phyloP scores from a whole-genome alignment of 35 echinoderm and acorn worm genomes.

The Patiria miniata region DNA sequence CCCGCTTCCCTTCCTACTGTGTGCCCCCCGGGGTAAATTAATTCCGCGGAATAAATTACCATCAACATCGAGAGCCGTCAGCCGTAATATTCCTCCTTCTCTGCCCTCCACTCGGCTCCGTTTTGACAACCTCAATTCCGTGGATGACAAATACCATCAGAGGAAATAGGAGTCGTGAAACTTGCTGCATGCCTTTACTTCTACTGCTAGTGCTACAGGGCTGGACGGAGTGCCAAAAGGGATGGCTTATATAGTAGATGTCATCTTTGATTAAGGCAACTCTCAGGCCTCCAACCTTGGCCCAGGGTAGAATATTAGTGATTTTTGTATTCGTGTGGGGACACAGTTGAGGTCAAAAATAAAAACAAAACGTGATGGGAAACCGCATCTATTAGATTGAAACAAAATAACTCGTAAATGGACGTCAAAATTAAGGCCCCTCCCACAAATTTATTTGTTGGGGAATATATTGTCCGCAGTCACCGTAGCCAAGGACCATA shows the following conservation, averaged over 20 bases:
- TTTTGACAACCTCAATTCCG: conserved; percentile 31
- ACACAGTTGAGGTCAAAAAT: background rate
- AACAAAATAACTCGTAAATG: conserved; percentile 19
- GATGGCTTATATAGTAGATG: conserved; percentile 6
- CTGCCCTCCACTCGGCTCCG: background rate
- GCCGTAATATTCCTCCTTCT: background rate
- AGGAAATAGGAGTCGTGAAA: background rate
- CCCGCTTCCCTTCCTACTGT: conserved; percentile 20
- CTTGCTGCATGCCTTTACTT: background rate
- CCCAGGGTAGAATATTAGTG: background rate
- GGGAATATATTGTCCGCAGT: background rate
- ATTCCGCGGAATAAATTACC: conserved; percentile 23
- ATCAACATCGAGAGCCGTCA: conserved; percentile 26
- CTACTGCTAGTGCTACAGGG: too few species aligned
- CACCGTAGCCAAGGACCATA: too few species aligned
- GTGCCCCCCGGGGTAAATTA: conserved; percentile 25
- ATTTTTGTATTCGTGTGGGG: background rate
- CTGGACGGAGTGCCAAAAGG: background rate
- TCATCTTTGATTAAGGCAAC: background rate
- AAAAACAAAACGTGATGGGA: background rate
- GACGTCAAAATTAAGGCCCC: background rate
- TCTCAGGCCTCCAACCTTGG: background rate
- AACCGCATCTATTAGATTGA: conserved; percentile 20
- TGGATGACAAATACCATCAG: background rate
- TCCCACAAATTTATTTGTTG: background rate